phyloP scores from a whole-genome alignment of 1,140 invertebrate species.

The Bombyx mori region ASM3026992v2 NC_085117.1:14185501-14186000 shows the following conservation, averaged over 20 bases:
- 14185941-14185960: too few species aligned
- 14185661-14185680: conserved; percentile 58
- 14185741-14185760: conserved; percentile 54
- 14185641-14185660: conserved; percentile 53
- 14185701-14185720: conserved; percentile 68
- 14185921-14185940: too few species aligned
- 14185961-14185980: too few species aligned
- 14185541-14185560: too few species aligned
- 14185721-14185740: conserved; percentile 55
- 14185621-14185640: conserved; percentile 62
- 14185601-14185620: conserved; percentile 62
- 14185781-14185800: conserved; percentile 53
- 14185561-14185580: neutral
- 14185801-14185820: conserved; percentile 51
- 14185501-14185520: too few species aligned
- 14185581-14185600: conserved; percentile 2
- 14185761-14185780: conserved; percentile 66
- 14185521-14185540: too few species aligned
- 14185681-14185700: conserved; percentile 56
- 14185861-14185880: conserved; percentile 6
- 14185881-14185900: neutral
- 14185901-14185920: too few species aligned
- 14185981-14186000: too few species aligned
- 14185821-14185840: conserved; percentile 27
- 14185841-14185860: conserved; percentile 18